phyloP scores from a whole-genome alignment of 2,113 vertebrate species.

The Xenopus laevis region DNA sequence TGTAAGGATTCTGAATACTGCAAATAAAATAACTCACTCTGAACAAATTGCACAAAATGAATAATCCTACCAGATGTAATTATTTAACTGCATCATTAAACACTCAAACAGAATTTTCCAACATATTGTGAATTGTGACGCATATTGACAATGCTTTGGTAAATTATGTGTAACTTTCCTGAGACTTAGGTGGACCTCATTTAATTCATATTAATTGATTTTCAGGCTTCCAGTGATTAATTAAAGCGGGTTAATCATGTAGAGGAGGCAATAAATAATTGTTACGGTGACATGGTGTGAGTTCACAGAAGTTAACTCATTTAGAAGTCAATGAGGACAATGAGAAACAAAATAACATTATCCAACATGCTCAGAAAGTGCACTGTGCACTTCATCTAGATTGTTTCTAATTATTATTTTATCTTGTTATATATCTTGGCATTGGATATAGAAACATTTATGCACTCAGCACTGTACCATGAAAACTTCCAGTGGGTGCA shows the following conservation, averaged over 20 bases:
- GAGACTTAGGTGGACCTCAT: slow-evolving; percentile 81
- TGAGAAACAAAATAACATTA: background rate
- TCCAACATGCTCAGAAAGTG: background rate
- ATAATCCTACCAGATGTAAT: slow-evolving; percentile 46
- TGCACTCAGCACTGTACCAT: no score
- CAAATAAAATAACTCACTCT: background rate
- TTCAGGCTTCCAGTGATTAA: slow-evolving; percentile 85
- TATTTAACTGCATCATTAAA: slow-evolving; percentile 64
- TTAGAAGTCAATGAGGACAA: slow-evolving; percentile 72
- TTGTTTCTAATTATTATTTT: no score
- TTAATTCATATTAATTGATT: slow-evolving; percentile 95
- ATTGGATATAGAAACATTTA: no score
- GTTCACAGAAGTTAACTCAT: slow-evolving; percentile 70
- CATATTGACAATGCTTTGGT: slow-evolving; percentile 76
- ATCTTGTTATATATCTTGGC: no score
- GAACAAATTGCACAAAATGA: slow-evolving; percentile 57
- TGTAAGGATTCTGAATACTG: no score
- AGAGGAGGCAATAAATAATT: slow-evolving; percentile 81
- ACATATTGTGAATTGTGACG: slow-evolving; percentile 56
- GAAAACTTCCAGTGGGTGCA: no score
- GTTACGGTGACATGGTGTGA: slow-evolving; percentile 72
- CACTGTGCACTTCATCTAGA: no score
- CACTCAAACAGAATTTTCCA: slow-evolving; percentile 62
- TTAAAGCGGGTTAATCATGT: slow-evolving; percentile 73
- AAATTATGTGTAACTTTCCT: slow-evolving; percentile 87